A percentile compares a stretch with the other conserved stretches of the same genome.
Evolutionary conservation across 1,140 invertebrate species (phyloP).

Genomic region (Drosophila leontia): DNA sequence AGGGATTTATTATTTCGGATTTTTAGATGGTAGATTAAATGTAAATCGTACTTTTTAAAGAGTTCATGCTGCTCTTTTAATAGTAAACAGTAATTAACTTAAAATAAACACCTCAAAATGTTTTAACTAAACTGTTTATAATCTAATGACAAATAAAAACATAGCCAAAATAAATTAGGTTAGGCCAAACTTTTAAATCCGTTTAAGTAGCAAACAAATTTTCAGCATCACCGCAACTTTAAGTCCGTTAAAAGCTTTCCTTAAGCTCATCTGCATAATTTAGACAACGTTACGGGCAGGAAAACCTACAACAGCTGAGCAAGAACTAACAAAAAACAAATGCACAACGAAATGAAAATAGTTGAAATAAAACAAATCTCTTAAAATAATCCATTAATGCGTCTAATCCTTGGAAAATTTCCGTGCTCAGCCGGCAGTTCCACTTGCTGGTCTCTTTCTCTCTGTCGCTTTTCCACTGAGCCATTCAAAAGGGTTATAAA

Average conservation of each 20-base stretch:
- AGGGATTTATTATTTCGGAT: no score
- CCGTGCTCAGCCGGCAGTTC: slow-evolving; percentile 18
- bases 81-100: neutral
- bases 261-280: slow-evolving; percentile 47
- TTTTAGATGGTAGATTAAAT: no score
- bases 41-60: neutral
- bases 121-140: neutral
- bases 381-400: slow-evolving; percentile 71
- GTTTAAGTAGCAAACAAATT: slow-evolving; percentile 30
- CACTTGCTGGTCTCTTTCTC: slow-evolving; percentile 1
- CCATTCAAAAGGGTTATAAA: slow-evolving; percentile 11
- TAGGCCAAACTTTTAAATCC: slow-evolving; percentile 11
- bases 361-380: slow-evolving; percentile 39
- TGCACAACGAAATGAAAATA: slow-evolving; percentile 9
- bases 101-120: neutral
- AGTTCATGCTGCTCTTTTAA: rapidly evolving
- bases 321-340: slow-evolving; percentile 13
- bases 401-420: slow-evolving; percentile 59
- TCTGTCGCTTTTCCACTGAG: slow-evolving; percentile 5
- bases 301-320: neutral
- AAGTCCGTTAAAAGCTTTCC: slow-evolving; percentile 26
- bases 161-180: neutral
- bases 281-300: slow-evolving; percentile 17
- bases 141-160: neutral
- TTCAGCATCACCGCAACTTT: slow-evolving; percentile 29